Conservation (phyloP, 2,113 vertebrate genomes). For the Prunella himalayana region DNA sequence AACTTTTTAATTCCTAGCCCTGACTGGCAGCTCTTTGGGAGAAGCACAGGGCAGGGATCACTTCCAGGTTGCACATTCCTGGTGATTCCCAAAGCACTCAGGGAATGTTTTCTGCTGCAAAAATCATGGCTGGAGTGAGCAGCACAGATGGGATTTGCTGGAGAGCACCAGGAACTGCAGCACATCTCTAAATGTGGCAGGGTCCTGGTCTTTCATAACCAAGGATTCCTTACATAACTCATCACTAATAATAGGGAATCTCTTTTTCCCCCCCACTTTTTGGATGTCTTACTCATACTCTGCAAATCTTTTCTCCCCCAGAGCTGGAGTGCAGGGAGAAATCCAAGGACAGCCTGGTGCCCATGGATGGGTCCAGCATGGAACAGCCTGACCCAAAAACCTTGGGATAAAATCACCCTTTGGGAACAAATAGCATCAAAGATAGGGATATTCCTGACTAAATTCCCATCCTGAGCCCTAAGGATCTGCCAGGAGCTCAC, state of each 20-base stretch:
- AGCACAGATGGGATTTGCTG: not conserved
- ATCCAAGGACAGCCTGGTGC: not conserved
- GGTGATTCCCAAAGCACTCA: not conserved
- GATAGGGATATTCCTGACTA: not conserved
- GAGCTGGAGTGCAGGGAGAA: not conserved
- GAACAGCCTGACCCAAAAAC: not conserved
- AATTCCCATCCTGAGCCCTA: not conserved
- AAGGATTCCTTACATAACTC: not conserved
- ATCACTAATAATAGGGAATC: not conserved
- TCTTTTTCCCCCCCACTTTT: not conserved
- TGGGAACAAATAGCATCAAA: not conserved
- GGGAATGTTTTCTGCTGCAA: not conserved
- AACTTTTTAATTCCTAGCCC: not conserved
- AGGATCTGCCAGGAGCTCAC: not conserved
- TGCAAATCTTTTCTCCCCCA: not conserved
- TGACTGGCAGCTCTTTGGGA: not conserved
- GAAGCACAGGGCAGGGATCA: not conserved
- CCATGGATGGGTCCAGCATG: accelerated
- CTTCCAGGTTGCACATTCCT: not conserved
- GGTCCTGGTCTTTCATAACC: not conserved
- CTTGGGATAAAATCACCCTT: not conserved
- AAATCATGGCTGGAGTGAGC: not conserved
- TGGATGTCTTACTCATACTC: not conserved
- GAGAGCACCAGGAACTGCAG: not conserved
- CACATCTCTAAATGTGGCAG: not conserved